These are phyloP conservation scores for Formica aserva DNA, from an alignment of 2,888 invertebrate genomes.

Conservation along the genomic window DNA sequence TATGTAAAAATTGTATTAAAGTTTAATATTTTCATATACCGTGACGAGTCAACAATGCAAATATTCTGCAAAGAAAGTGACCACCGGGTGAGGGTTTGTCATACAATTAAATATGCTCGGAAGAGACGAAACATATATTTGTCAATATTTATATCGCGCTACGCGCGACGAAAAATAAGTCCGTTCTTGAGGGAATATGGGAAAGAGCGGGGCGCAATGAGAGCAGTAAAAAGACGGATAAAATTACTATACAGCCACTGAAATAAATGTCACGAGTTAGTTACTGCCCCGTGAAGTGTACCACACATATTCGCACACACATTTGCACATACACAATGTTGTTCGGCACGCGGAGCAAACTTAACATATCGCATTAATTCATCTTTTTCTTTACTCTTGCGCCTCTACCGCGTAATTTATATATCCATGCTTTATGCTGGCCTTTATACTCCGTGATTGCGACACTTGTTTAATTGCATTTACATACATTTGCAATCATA, in stretches of 20 bases:
- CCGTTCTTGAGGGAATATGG: conserved; percentile 53
- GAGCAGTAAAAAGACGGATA: conserved; percentile 70
- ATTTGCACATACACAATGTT: conserved; percentile 36
- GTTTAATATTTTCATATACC: conserved; percentile 34
- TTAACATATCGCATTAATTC: conserved; percentile 69
- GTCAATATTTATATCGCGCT: conserved; percentile 66
- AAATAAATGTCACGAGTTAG: conserved; percentile 76
- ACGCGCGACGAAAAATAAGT: conserved; percentile 58
- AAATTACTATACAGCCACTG: conserved; percentile 65
- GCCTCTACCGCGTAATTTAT: conserved; percentile 65
- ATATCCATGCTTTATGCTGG: conserved; percentile 64
- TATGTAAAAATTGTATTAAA: conserved; percentile 46
- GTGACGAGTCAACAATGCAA: conserved; percentile 42
- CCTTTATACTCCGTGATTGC: conserved; percentile 60
- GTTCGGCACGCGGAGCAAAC: conserved; percentile 65
- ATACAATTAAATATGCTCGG: conserved; percentile 57
- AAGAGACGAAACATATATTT: conserved; percentile 52
- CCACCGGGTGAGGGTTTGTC: conserved; percentile 35
- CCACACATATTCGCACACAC: conserved; percentile 26
- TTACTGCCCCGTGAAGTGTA: conserved; percentile 71
- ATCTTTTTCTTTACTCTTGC: conserved; percentile 64
- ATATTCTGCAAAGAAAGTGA: conserved; percentile 46
- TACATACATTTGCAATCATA: conserved; percentile 54
- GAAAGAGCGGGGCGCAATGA: conserved; percentile 52
- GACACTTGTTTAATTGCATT: conserved; percentile 71